Conservation (phyloP, 2,113 vertebrate species). For the Aegithalos caudatus region DNA sequence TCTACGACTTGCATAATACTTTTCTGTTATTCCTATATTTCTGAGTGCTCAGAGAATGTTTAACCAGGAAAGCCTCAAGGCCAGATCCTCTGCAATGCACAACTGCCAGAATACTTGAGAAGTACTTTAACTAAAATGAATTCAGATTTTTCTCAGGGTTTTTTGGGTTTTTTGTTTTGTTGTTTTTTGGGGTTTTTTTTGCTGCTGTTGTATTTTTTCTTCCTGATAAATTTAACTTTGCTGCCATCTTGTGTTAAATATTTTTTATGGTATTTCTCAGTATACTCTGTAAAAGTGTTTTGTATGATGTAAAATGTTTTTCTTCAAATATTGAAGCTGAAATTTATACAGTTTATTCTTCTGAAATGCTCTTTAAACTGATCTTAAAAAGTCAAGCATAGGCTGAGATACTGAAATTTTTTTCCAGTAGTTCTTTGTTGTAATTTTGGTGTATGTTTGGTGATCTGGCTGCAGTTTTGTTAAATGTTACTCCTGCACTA, state of each 20-base stretch:
- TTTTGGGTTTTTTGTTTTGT: not conserved
- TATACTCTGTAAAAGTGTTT: not conserved
- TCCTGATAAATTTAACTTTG: constrained; percentile 35
- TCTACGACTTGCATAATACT: not conserved
- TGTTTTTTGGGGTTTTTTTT: not conserved
- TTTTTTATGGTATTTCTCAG: not conserved
- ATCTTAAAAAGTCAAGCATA: not conserved
- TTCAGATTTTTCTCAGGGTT: not conserved
- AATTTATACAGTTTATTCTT: not conserved
- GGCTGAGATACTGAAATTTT: not conserved
- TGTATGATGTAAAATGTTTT: not conserved
- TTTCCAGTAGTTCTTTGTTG: not conserved
- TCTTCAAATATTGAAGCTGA: not conserved
- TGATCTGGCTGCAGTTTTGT: not conserved
- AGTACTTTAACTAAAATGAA: not conserved
- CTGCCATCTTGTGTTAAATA: constrained; percentile 72
- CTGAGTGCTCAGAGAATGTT: not conserved
- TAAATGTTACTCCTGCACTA: not conserved
- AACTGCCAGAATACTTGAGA: not conserved
- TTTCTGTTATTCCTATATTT: not conserved
- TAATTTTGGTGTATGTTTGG: not conserved
- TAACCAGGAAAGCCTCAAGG: not conserved
- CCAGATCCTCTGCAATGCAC: not conserved
- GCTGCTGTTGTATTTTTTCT: not conserved
- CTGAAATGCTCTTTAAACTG: not conserved